Evolutionary conservation across 2,888 invertebrate species (phyloP).

Genomic region (Pollenia labialis): DNA sequence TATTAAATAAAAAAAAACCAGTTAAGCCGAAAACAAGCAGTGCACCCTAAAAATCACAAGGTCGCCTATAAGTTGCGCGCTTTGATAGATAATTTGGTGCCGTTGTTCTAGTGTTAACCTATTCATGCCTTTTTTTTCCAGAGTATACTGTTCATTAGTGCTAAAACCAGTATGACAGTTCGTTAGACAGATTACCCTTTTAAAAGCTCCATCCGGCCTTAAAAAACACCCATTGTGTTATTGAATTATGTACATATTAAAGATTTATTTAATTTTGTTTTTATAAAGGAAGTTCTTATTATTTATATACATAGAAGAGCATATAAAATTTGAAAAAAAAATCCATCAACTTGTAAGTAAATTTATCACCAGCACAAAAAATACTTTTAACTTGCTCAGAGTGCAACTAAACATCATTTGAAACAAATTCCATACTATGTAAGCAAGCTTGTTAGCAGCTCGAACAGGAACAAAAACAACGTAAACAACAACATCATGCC

Average conservation of each 20-base stretch:
- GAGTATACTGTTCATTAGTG: no score
- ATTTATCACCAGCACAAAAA: conserved; percentile 26
- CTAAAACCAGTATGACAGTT: no score
- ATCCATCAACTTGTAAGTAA: conserved; percentile 17
- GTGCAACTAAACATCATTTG: conserved; percentile 71
- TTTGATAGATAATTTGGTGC: no score
- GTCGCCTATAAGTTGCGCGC: no score
- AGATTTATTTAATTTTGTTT: not conserved
- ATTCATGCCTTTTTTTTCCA: no score
- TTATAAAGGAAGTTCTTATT: not conserved
- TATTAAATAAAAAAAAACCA: no score
- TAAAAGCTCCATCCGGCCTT: no score
- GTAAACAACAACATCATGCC: conserved; percentile 55
- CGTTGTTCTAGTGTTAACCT: no score
- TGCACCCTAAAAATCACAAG: no score
- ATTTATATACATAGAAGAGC: not conserved
- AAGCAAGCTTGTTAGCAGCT: conserved; percentile 74
- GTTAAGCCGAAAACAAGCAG: no score
- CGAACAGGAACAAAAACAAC: conserved; percentile 40
- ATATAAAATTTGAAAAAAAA: not conserved
- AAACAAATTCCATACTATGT: conserved; percentile 72
- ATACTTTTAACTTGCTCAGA: conserved; percentile 38
- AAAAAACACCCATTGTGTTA: no score
- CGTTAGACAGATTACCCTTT: no score
- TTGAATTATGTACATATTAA: not conserved